phyloP scores from a whole-genome alignment of 2,888 invertebrate species.

The Achlya flavicornis region DNA sequence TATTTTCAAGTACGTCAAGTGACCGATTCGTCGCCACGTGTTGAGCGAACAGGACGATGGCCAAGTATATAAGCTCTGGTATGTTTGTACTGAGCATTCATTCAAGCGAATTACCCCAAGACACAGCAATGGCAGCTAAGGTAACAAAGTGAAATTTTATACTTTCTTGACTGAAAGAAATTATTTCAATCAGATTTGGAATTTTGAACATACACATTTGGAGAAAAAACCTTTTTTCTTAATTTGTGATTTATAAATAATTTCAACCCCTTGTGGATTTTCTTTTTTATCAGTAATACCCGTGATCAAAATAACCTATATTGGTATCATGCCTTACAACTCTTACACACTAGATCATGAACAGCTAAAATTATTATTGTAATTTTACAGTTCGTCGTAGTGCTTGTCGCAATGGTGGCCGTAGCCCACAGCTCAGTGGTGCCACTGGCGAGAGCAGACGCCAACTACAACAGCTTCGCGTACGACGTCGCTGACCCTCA shows the following conservation, averaged over 20 bases:
- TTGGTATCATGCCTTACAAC: too few species aligned
- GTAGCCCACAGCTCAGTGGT: constrained; percentile 64
- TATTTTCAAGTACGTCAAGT: constrained; percentile 53
- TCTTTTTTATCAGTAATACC: too few species aligned
- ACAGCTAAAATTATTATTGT: not conserved
- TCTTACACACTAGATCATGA: not conserved
- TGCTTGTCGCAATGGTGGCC: constrained; percentile 62
- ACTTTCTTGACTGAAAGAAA: not conserved
- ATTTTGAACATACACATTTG: too few species aligned
- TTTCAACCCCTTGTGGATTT: too few species aligned
- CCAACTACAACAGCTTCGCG: constrained; percentile 71
- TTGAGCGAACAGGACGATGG: constrained; percentile 19
- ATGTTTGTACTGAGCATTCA: constrained; percentile 43
- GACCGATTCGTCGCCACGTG: constrained; percentile 30
- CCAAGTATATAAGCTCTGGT: constrained; percentile 53
- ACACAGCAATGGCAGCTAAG: constrained; percentile 68
- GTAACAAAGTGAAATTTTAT: constrained; percentile 33
- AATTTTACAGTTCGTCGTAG: constrained; percentile 62
- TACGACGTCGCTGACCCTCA: constrained; percentile 82
- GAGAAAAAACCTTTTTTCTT: too few species aligned
- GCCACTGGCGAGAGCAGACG: constrained; percentile 59
- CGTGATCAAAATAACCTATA: too few species aligned
- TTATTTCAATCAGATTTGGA: too few species aligned
- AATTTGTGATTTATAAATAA: too few species aligned
- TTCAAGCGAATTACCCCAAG: constrained; percentile 55